phyloP scores from a whole-genome alignment of 35 echinoderm and acorn worm genomes.

The Heliocidaris erythrogramma region DNA sequence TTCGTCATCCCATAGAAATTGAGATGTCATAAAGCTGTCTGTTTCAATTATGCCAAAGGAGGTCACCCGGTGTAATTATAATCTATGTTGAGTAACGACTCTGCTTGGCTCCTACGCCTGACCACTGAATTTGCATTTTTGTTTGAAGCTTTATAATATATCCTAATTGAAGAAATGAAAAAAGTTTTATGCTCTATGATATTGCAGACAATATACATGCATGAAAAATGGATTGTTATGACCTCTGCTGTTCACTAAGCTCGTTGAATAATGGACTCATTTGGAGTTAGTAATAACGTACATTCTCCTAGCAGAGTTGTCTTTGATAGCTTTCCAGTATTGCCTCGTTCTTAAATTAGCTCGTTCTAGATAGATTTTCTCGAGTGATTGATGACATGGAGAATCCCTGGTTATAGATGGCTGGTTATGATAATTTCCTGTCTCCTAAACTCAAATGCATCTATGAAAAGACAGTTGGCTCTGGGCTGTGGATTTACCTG shows the following conservation, averaged over 20 bases:
- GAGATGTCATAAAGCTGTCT: constrained; percentile 7
- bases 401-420: constrained; percentile 9
- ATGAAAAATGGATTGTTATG: too few species aligned
- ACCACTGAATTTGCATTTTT: background rate
- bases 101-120: background rate
- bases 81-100: background rate
- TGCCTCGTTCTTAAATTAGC: background rate
- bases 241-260: background rate
- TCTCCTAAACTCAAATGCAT: background rate
- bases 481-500: background rate
- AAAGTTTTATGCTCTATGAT: background rate
- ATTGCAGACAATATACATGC: background rate
- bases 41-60: constrained; percentile 24
- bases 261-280: background rate
- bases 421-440: constrained; percentile 17
- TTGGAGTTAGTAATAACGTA: background rate
- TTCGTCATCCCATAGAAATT: background rate
- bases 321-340: background rate
- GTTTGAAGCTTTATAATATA: background rate
- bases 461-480: background rate
- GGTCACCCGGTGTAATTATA: background rate
- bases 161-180: background rate
- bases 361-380: constrained; percentile 11
- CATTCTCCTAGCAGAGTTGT: background rate
- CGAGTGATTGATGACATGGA: constrained; percentile 8